A percentile compares a stretch with the other conserved stretches of the same genome.
These are phyloP conservation scores for Ageneiosus marmoratus DNA, from an alignment of 2,113 vertebrate genomes.

Conservation along the genomic window DNA sequence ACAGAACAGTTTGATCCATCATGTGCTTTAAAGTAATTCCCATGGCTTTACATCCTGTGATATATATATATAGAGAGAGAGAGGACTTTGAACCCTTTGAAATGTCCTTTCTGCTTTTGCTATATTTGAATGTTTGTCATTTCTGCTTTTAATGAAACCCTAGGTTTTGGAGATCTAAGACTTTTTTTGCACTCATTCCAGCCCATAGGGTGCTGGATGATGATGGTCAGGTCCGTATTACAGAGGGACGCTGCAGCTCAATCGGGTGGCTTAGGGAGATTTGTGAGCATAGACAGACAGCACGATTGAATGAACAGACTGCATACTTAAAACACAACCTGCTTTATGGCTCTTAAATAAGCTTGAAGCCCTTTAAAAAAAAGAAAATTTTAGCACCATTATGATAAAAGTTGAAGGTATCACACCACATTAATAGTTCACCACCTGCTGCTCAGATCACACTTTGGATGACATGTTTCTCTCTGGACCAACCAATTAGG, in stretches of 20 bases:
- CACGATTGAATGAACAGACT: constrained; percentile 18
- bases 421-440: constrained; percentile 22
- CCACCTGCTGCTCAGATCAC: constrained; percentile 44
- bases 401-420: constrained; percentile 26
- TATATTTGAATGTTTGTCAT: background rate
- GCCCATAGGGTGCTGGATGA: background rate
- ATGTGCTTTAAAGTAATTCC: background rate
- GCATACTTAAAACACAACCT: constrained; percentile 5
- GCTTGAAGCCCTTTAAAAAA: constrained; percentile 7
- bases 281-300: constrained; percentile 25
- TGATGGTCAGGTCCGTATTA: constrained; percentile 28
- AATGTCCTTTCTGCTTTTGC: background rate
- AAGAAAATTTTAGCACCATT: background rate
- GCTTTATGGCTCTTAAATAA: constrained; percentile 44
- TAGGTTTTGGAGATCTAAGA: background rate
- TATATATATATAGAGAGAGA: too few species aligned
- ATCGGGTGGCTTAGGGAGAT: constrained; percentile 26
- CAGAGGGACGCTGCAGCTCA: constrained; percentile 18
- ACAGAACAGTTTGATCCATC: background rate
- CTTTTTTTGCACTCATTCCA: background rate
- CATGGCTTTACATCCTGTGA: background rate
- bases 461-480: background rate
- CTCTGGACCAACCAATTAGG: constrained; percentile 17
- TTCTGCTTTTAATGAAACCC: background rate
- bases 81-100: background rate